Evolutionary conservation across 2,888 invertebrate genomes (phyloP), one percentile per base, ranked within the genome.

Genomic region (Nomada ruficornis): DNA sequence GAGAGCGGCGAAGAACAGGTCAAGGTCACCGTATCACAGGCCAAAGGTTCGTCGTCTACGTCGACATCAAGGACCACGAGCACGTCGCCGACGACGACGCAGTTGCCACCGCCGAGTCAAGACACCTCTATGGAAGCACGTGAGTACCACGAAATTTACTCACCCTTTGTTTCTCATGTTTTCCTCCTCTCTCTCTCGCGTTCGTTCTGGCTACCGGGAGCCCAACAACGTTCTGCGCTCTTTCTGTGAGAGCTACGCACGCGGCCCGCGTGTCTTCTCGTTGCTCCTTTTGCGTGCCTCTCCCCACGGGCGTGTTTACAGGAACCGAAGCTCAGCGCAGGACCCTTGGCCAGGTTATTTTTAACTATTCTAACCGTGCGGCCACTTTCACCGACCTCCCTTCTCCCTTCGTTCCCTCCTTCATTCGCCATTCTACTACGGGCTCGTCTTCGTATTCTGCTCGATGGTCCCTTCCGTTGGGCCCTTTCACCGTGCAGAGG

Each of bases 71-170:
- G 80, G 64, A 82, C 87, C 67, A 80, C 83, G 42, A 83, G 82
- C 73, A 84, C 89, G 78, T 82, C 89, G 73, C 83, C 84, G 74
- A 74, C 87, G 77, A 84, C 89, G 77, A 90, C 91, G 88, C 90
- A 90, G 83, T 86, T 90, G 85, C 91, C 92, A 85, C 85, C 92
- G 84, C 89, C 91, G 81, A 90, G 91, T 82, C 91, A 88, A 88
- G 90, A 90, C 86, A 91, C 91, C 90, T 91, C 92, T 92, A 92
- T 92, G 92, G 92, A 92, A 92, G 90, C 92, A 91, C 89, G 92
- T 92, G 85, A 92, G 92, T 92, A 26, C 36, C 47, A 7, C 59
- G 11, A 50, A 55, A 70, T 65, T 36, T 60, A 20, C 55, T 50
- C 50, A n/a, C 36, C 68, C 44, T 57, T 36, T 50, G 4, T 18